These are phyloP conservation scores for Neoniphon sammara DNA, from an alignment of 2,797 vertebrate genomes.

Conservation along the genomic window DNA sequence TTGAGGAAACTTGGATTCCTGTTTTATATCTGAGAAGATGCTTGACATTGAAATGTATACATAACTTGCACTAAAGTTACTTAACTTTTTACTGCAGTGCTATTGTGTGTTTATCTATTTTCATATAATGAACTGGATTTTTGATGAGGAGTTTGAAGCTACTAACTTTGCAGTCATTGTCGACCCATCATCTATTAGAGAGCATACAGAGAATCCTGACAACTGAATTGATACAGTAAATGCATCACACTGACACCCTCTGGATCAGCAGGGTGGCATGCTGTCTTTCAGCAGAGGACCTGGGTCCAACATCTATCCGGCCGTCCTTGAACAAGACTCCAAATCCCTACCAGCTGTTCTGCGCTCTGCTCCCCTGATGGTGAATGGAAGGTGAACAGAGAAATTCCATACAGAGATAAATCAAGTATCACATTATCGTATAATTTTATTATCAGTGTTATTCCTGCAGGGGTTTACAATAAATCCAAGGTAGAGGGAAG, in stretches of 20 bases:
- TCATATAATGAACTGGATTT: neutral
- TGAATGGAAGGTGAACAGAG: neutral
- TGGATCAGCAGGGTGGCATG: neutral
- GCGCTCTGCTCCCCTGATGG: neutral
- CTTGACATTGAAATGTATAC: neutral
- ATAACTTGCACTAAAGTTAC: neutral
- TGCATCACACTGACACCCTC: neutral
- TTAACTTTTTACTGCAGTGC: neutral
- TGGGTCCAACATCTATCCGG: neutral
- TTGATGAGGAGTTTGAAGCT: neutral
- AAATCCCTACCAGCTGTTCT: neutral
- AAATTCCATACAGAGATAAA: neutral
- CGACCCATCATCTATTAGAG: neutral
- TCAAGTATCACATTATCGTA: neutral
- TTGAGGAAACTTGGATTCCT: conserved; percentile 8
- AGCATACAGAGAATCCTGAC: neutral
- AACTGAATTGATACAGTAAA: neutral
- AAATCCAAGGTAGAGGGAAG: too few species aligned
- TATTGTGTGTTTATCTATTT: too few species aligned
- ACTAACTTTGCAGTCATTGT: neutral
- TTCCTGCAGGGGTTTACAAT: too few species aligned
- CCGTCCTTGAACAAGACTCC: too few species aligned
- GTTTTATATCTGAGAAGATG: neutral
- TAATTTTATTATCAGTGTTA: neutral
- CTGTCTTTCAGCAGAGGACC: conserved; percentile 6